phyloP scores from a whole-genome alignment of 1,140 invertebrate genomes.

The Uloborus diversus region DNA sequence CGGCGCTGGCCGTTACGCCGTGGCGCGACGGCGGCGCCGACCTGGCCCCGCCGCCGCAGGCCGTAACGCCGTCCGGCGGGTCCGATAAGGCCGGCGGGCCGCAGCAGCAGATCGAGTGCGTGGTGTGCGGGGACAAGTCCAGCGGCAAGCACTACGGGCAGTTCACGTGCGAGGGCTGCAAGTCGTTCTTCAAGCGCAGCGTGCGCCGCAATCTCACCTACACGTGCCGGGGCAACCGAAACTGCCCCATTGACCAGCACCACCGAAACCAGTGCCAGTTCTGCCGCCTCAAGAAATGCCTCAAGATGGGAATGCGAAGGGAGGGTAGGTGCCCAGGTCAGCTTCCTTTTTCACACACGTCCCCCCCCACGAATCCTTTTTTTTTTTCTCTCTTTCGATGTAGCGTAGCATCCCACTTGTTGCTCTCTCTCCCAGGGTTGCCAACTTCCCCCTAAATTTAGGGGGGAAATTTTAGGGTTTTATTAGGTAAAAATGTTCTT shows the following conservation, averaged over 20 bases:
- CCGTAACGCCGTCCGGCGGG: slow-evolving; percentile 34
- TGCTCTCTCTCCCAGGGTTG: no score
- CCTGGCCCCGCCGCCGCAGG: slow-evolving; percentile 21
- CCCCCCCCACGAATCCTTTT: neutral
- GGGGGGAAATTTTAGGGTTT: no score
- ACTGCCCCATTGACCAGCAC: slow-evolving; percentile 98
- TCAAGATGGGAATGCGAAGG: slow-evolving; percentile 99
- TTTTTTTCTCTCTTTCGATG: neutral
- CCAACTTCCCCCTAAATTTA: no score
- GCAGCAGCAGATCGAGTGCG: slow-evolving; percentile 91
- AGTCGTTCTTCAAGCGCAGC: slow-evolving; percentile 97
- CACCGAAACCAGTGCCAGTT: slow-evolving; percentile 99
- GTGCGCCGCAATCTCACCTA: slow-evolving; percentile 97
- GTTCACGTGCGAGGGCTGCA: slow-evolving; percentile 98
- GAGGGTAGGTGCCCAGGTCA: slow-evolving; percentile 83
- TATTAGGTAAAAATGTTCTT: no score
- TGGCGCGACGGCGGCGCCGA: slow-evolving; percentile 50
- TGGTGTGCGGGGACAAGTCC: slow-evolving; percentile 98
- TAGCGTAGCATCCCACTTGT: no score
- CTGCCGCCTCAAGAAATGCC: slow-evolving; percentile 92
- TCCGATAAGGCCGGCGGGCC: slow-evolving; percentile 38
- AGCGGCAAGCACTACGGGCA: slow-evolving; percentile 99
- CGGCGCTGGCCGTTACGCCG: slow-evolving; percentile 50
- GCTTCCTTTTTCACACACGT: no score
- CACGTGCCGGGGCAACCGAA: slow-evolving; percentile 94